Percentiles rank a stretch among this genome's conserved stretches.
Conservation (phyloP, 2,888 invertebrate species). For the Torymus texanus region DNA sequence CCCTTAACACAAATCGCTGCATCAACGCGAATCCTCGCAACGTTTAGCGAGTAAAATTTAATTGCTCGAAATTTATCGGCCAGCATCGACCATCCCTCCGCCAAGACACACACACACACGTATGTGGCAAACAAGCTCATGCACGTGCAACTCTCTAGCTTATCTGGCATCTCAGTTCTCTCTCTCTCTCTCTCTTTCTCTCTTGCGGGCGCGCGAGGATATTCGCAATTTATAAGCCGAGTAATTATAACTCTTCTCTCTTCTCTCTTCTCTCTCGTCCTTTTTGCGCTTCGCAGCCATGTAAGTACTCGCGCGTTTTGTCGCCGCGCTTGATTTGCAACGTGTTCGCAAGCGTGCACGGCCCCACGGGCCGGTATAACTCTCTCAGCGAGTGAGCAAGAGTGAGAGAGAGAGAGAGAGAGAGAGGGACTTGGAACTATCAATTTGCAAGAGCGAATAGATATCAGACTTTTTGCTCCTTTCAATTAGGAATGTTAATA, state of each 20-base stretch:
- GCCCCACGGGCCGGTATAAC: slow-evolving; percentile 22
- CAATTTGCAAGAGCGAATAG: slow-evolving; percentile 17
- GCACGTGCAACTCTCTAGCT: slow-evolving; percentile 33
- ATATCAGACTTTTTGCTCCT: neutral
- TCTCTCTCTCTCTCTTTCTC: neutral
- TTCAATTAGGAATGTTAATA: slow-evolving; percentile 48
- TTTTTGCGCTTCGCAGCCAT: slow-evolving; percentile 53
- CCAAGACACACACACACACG: neutral
- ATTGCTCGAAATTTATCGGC: slow-evolving; percentile 53
- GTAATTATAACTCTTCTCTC: slow-evolving; percentile 61
- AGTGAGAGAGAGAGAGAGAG: too few species aligned
- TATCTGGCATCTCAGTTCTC: slow-evolving; percentile 54
- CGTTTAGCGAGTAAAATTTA: slow-evolving; percentile 49
- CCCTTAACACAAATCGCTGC: too few species aligned
- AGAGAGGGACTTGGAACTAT: slow-evolving; percentile 28
- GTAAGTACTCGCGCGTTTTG: slow-evolving; percentile 61
- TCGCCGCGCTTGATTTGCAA: slow-evolving; percentile 59
- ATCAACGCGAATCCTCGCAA: neutral
- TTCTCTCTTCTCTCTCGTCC: slow-evolving; percentile 32
- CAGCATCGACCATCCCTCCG: slow-evolving; percentile 38
- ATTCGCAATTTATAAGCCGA: slow-evolving; percentile 63
- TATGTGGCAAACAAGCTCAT: too few species aligned
- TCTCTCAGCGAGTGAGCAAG: too few species aligned
- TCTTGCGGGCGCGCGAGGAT: neutral
- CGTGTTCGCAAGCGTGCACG: slow-evolving; percentile 11